phyloP scores from a whole-genome alignment of 2,797 vertebrate genomes.

The Columba guinea region DNA sequence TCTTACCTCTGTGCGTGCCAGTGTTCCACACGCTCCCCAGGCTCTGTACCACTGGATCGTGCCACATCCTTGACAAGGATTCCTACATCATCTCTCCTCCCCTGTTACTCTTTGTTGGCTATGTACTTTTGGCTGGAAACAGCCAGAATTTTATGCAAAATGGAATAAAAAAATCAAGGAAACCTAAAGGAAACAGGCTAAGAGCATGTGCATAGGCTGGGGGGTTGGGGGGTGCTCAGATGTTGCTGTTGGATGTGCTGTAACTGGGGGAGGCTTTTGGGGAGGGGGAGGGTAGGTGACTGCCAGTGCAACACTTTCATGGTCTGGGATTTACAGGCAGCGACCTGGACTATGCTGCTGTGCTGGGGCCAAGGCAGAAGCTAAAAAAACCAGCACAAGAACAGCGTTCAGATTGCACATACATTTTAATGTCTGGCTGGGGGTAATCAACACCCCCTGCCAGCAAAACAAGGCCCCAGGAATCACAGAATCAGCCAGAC shows the following conservation, averaged over 20 bases:
- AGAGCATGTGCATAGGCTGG: fast-evolving
- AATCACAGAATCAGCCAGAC: background rate
- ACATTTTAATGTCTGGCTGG: slow-evolving; percentile 30
- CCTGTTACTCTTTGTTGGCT: background rate
- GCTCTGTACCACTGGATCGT: background rate
- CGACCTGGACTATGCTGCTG: background rate
- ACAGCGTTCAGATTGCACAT: background rate
- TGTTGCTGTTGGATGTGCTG: background rate
- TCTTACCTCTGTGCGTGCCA: background rate
- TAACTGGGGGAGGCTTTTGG: background rate
- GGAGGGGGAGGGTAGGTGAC: background rate
- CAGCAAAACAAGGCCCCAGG: background rate
- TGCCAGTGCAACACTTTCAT: fast-evolving
- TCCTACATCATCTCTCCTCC: background rate
- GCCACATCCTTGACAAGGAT: background rate
- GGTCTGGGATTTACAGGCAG: background rate
- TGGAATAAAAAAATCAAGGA: slow-evolving; percentile 58
- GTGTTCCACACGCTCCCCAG: background rate
- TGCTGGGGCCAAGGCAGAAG: background rate
- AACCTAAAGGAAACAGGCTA: background rate
- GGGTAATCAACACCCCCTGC: background rate
- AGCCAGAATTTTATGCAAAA: slow-evolving; percentile 10
- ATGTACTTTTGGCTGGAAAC: slow-evolving; percentile 20
- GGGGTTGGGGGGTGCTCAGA: background rate
- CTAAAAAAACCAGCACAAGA: background rate